Evolutionary conservation across 2,113 vertebrate genomes (phyloP).

Genomic region (Orthochromis malagaraziensis): DNA sequence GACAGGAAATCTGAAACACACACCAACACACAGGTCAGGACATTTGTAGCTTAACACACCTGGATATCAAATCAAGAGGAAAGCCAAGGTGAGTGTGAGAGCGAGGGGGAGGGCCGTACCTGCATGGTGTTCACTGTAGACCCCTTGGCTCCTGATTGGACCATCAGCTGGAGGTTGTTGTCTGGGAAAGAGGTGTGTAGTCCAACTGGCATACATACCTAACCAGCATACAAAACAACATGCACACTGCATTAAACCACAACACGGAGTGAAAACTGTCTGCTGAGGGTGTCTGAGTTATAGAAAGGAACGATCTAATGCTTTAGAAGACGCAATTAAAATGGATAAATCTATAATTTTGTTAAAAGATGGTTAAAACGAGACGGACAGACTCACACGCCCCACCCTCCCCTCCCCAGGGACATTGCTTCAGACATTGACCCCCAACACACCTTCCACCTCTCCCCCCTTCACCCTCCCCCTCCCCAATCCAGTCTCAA

Average conservation of each 20-base stretch:
- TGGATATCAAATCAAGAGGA: neutral
- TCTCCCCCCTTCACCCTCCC: too few species aligned
- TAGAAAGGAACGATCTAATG: neutral
- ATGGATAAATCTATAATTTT: neutral
- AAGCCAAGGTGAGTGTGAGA: too few species aligned
- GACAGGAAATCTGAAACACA: constrained; percentile 87
- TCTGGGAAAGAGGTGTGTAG: constrained; percentile 91
- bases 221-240: neutral
- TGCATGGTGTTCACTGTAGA: constrained; percentile 99
- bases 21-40: neutral
- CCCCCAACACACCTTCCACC: too few species aligned
- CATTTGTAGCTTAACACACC: neutral
- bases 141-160: constrained; percentile 96
- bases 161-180: constrained; percentile 98
- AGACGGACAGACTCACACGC: too few species aligned
- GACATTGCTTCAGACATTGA: too few species aligned
- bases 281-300: neutral
- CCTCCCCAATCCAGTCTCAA: too few species aligned
- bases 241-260: neutral
- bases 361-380: neutral
- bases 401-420: too few species aligned
- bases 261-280: neutral
- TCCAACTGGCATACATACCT: constrained; percentile 94
- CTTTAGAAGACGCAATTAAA: neutral
- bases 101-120: constrained; percentile 49